Conservation (phyloP, 2,113 vertebrate genomes). For the Anser cygnoides region DNA sequence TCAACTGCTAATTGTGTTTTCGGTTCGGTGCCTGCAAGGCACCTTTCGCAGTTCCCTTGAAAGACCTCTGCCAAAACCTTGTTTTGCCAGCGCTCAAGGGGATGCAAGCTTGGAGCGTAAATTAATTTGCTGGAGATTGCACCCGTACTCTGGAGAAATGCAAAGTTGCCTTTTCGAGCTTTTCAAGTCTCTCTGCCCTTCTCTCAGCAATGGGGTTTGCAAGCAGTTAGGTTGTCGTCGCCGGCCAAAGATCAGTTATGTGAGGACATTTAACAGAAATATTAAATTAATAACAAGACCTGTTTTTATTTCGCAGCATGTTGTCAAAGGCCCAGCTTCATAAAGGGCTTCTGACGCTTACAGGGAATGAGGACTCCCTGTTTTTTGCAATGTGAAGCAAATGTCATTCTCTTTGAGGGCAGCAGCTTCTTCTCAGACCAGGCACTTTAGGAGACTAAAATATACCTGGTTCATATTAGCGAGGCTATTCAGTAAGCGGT, state of each 20-base stretch:
- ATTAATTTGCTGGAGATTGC: not conserved
- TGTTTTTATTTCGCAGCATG: not conserved
- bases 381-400: not conserved
- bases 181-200: not conserved
- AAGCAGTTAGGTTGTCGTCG: not conserved
- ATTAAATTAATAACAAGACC: not conserved
- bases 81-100: not conserved
- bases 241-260: constrained; percentile 10
- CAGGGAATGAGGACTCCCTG: not conserved
- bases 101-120: not conserved
- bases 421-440: not conserved
- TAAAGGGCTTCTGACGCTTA: not conserved
- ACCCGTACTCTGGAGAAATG: not conserved
- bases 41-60: not conserved
- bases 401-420: not conserved
- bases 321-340: not conserved
- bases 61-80: not conserved
- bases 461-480: not conserved
- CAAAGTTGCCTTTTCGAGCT: not conserved
- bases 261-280: not conserved
- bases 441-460: not conserved
- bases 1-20: accelerated
- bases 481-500: not conserved
- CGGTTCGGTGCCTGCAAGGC: not conserved
- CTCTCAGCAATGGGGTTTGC: not conserved